These are phyloP conservation scores for Coranthus polyacanthus DNA, from an alignment of 2,797 vertebrate genomes.

Conservation along the genomic window DNA sequence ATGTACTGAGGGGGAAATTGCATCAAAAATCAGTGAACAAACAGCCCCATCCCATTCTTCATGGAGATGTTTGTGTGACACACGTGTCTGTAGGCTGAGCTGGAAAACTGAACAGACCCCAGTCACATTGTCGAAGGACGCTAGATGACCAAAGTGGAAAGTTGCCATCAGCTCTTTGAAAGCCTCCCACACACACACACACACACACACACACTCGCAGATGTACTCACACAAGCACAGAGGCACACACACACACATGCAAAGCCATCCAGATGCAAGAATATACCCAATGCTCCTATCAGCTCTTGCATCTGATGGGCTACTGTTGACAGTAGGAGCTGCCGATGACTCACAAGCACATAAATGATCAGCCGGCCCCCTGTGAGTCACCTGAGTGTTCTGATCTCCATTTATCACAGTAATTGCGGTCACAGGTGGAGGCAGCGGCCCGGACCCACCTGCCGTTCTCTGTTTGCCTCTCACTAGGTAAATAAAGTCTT, in stretches of 20 bases:
- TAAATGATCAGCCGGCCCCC: slow-evolving; percentile 42
- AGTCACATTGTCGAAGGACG: slow-evolving; percentile 50
- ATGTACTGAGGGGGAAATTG: slow-evolving; percentile 26
- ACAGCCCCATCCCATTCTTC: neutral
- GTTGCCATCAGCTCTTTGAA: slow-evolving; percentile 48
- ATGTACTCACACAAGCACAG: slow-evolving; percentile 12
- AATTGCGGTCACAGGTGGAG: slow-evolving; percentile 60
- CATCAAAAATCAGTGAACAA: slow-evolving; percentile 19
- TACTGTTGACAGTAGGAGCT: slow-evolving; percentile 52
- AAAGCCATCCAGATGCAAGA: slow-evolving; percentile 37
- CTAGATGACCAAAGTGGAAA: slow-evolving; percentile 52
- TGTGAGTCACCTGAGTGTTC: slow-evolving; percentile 51
- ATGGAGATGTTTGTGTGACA: slow-evolving; percentile 36
- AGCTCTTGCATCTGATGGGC: slow-evolving; percentile 14
- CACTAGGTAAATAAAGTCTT: slow-evolving; percentile 67
- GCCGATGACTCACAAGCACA: slow-evolving; percentile 60
- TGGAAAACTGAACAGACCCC: slow-evolving; percentile 16
- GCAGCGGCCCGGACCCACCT: slow-evolving; percentile 55
- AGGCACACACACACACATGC: neutral
- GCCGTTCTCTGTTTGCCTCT: slow-evolving; percentile 67
- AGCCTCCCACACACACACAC: slow-evolving; percentile 32
- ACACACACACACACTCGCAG: neutral
- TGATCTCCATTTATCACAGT: slow-evolving; percentile 62
- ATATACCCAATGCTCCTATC: slow-evolving; percentile 14
- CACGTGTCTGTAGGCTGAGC: slow-evolving; percentile 41